Conservation (phyloP, 2,797 vertebrate species). For the Danio kyathit region DNA sequence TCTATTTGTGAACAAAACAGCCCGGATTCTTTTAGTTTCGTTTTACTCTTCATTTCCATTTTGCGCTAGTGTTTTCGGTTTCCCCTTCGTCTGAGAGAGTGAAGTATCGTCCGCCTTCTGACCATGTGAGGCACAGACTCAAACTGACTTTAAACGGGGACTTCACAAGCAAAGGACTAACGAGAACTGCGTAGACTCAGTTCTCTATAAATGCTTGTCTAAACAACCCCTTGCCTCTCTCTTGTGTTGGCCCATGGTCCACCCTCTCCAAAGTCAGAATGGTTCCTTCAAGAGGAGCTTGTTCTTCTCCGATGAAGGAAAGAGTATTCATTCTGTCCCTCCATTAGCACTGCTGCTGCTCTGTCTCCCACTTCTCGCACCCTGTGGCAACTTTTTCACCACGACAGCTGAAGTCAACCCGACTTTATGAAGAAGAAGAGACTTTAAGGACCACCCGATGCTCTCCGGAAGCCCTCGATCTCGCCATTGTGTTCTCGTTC, state of each 20-base stretch:
- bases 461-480: constrained; percentile 38
- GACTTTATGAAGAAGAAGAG: constrained; percentile 34
- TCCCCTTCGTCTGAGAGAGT: constrained; percentile 59
- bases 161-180: constrained; percentile 64
- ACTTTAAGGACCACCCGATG: constrained; percentile 35
- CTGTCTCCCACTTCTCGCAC: constrained; percentile 29
- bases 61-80: constrained; percentile 62
- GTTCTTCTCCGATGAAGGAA: constrained; percentile 31
- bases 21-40: constrained; percentile 19
- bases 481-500: constrained; percentile 57
- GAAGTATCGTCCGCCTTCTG: constrained; percentile 6
- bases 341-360: constrained; percentile 25
- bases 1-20: constrained; percentile 92
- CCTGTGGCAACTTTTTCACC: constrained; percentile 36
- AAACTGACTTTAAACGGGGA: constrained; percentile 54
- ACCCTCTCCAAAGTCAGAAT: constrained; percentile 42
- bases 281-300: constrained; percentile 15
- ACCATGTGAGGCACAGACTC: constrained; percentile 26
- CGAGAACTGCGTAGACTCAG: constrained; percentile 46
- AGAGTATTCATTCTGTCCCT: constrained; percentile 21
- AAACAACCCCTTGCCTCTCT: constrained; percentile 38
- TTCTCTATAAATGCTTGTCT: constrained; percentile 21
- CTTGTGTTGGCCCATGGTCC: constrained; percentile 56
- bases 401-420: constrained; percentile 37
- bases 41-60: constrained; percentile 35